Conservation (phyloP, 2,113 vertebrate genomes). For the Menura novaehollandiae region DNA sequence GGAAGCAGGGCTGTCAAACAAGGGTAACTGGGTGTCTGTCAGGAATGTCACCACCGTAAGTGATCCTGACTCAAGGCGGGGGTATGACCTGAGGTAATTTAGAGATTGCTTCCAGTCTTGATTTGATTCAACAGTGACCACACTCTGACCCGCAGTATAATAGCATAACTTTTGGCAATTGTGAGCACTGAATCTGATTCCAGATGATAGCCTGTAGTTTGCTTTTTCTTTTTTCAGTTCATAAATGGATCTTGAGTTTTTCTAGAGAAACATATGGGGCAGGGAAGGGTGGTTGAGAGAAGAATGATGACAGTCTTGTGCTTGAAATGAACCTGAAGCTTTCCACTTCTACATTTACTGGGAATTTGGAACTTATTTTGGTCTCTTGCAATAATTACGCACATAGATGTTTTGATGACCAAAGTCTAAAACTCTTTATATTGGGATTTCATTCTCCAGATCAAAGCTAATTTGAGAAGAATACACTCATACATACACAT, state of each 20-base stretch:
- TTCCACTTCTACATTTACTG: background rate
- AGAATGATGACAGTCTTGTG: background rate
- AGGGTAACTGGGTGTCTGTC: background rate
- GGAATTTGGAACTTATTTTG: background rate
- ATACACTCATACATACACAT: background rate
- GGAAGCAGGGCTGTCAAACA: background rate
- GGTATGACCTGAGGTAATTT: background rate
- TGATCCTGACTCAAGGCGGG: background rate
- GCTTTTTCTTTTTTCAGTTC: background rate
- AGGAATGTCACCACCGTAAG: background rate
- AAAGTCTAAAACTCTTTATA: background rate
- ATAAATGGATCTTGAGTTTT: background rate
- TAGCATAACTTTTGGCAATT: background rate
- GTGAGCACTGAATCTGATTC: background rate
- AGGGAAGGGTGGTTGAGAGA: background rate
- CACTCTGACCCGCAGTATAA: background rate
- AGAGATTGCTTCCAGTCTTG: background rate
- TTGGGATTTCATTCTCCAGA: background rate
- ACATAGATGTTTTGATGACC: background rate
- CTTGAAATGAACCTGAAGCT: background rate
- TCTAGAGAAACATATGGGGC: background rate
- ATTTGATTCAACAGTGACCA: background rate
- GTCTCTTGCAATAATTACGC: background rate
- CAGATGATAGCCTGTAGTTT: background rate
- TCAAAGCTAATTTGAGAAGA: background rate